Conservation (phyloP, 2,113 vertebrate genomes). For the Gorilla gorilla region DNA sequence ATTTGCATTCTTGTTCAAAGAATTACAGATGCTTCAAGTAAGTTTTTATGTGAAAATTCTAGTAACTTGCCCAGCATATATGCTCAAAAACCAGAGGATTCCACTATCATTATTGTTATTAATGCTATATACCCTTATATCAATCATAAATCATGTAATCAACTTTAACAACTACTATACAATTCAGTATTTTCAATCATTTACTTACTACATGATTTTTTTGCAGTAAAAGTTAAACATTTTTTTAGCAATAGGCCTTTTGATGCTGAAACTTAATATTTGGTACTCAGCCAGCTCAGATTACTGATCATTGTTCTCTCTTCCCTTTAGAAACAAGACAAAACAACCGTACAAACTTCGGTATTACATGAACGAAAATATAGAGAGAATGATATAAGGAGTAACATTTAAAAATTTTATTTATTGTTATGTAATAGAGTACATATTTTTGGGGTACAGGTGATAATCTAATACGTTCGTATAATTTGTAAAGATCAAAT, state of each 20-base stretch:
- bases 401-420: not conserved
- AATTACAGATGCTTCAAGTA: not conserved
- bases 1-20: not conserved
- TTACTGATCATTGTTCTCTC: not conserved
- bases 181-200: not conserved
- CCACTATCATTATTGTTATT: not conserved
- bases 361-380: not conserved
- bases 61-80: not conserved
- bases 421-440: not conserved
- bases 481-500: not conserved
- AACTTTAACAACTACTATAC: not conserved
- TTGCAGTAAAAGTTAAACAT: not conserved
- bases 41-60: not conserved
- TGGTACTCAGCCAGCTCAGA: not conserved
- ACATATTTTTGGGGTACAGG: not conserved
- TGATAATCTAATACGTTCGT: not conserved
- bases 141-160: not conserved
- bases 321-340: not conserved
- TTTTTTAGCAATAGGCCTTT: not conserved
- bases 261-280: not conserved
- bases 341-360: not conserved
- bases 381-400: not conserved
- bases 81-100: not conserved
- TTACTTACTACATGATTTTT: not conserved
- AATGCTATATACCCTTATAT: not conserved